These are phyloP conservation scores for Lates japonicus DNA, from an alignment of 2,797 vertebrate genomes.

Conservation along the genomic window DNA sequence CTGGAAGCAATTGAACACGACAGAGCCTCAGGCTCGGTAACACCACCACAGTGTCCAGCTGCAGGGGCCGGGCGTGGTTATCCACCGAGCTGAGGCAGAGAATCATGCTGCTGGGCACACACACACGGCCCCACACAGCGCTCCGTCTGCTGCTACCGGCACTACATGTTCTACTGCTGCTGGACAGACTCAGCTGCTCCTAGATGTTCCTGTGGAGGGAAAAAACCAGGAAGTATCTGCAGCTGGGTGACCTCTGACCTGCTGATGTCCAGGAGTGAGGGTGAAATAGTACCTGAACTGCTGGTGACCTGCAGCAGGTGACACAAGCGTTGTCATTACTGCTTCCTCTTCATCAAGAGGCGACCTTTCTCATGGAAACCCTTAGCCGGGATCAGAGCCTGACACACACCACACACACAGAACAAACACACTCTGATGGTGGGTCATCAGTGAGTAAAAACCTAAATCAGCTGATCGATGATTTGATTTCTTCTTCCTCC, in stretches of 20 bases:
- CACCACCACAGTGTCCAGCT: slow-evolving; percentile 97
- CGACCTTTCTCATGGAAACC: slow-evolving; percentile 97
- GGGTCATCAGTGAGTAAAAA: not conserved
- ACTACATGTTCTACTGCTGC: too few species aligned
- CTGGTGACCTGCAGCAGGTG: slow-evolving; percentile 92
- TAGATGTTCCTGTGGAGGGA: too few species aligned
- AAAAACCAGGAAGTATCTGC: too few species aligned
- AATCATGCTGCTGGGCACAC: too few species aligned
- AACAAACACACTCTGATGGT: not conserved
- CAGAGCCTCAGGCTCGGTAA: slow-evolving; percentile 91
- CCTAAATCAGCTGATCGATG: not conserved
- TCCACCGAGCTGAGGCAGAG: slow-evolving; percentile 90
- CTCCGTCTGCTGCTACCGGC: too few species aligned
- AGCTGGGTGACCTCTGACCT: not conserved
- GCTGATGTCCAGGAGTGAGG: slow-evolving; percentile 21
- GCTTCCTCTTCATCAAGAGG: slow-evolving; percentile 95
- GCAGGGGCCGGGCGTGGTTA: slow-evolving; percentile 94
- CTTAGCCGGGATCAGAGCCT: slow-evolving; percentile 97
- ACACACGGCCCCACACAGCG: not conserved
- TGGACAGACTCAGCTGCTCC: too few species aligned
- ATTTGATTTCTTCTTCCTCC: too few species aligned
- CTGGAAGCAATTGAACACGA: too few species aligned
- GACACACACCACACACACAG: slow-evolving; percentile 17
- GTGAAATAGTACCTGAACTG: slow-evolving; percentile 97
- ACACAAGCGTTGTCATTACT: slow-evolving; percentile 91